These are phyloP conservation scores for Muraenolepis orangiensis DNA, from an alignment of 2,797 vertebrate species.

Conservation along the genomic window DNA sequence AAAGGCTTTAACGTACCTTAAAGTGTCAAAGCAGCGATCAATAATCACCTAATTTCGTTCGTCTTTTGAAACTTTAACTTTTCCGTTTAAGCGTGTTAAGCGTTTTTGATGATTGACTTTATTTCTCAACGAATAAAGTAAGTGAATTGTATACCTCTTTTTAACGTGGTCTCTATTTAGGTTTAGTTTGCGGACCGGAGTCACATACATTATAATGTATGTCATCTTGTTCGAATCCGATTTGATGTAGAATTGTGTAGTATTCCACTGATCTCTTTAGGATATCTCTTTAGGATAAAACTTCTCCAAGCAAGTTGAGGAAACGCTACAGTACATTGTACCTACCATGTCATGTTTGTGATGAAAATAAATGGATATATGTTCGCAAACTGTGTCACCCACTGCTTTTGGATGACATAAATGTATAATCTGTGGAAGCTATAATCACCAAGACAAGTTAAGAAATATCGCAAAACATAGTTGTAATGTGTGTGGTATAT, in stretches of 20 bases:
- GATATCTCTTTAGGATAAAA: not conserved
- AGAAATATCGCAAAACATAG: not conserved
- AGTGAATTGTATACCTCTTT: not conserved
- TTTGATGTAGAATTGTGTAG: not conserved
- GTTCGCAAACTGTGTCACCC: slow-evolving; percentile 23
- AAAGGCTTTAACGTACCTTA: no score
- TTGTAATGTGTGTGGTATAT: no score
- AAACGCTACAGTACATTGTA: not conserved
- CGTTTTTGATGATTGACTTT: no score
- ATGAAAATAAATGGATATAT: slow-evolving; percentile 26
- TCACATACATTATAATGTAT: not conserved
- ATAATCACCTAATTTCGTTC: no score
- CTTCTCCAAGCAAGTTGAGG: not conserved
- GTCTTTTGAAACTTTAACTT: no score
- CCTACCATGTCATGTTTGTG: not conserved
- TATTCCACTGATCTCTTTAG: slow-evolving; percentile 1
- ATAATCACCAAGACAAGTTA: not conserved
- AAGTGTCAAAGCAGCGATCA: no score
- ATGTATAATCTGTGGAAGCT: not conserved
- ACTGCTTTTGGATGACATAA: slow-evolving; percentile 1
- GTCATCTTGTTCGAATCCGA: not conserved
- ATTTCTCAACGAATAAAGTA: not conserved
- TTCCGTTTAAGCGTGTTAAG: no score
- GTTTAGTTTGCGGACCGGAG: not conserved
- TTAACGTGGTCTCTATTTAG: not conserved